A percentile compares a stretch with the other conserved stretches of the same genome.
Evolutionary conservation across 1,140 invertebrate genomes (phyloP).

Genomic region (Acyrthosiphon pisum): DNA sequence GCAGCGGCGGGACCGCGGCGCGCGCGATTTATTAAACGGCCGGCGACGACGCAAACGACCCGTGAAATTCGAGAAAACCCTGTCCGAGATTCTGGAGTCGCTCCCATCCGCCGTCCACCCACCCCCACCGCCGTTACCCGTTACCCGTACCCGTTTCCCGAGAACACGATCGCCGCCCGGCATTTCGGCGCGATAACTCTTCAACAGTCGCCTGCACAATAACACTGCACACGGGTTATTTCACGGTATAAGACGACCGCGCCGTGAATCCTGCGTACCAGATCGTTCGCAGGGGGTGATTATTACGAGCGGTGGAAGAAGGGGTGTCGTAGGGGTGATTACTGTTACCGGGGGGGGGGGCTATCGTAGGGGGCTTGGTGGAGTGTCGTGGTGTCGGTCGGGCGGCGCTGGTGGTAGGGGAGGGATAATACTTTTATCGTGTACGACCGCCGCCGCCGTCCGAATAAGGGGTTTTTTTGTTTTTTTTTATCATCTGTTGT

Average conservation of each 20-base stretch:
- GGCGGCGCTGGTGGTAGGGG: too few relatives aligned
- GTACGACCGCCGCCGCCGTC: neutral
- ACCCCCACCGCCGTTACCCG: neutral
- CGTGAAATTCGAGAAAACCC: constrained; percentile 50
- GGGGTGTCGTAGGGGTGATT: too few relatives aligned
- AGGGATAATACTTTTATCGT: neutral
- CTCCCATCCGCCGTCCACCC: neutral
- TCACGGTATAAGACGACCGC: neutral
- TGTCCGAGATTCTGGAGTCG: constrained; percentile 23
- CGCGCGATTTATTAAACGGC: constrained; percentile 43
- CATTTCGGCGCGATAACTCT: constrained; percentile 21
- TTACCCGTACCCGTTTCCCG: neutral
- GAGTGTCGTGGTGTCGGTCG: neutral
- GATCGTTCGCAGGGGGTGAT: neutral
- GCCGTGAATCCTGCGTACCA: too few relatives aligned
- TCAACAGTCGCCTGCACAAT: constrained; percentile 28
- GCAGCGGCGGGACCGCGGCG: neutral
- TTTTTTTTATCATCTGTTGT: neutral
- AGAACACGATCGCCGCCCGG: neutral
- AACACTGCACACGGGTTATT: constrained; percentile 25
- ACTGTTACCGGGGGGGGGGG: too few relatives aligned
- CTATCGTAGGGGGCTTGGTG: neutral
- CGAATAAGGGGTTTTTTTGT: neutral
- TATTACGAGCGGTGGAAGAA: too few relatives aligned
- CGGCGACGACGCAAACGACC: constrained; percentile 50